These are phyloP conservation scores for Oscheius sp. DNA, from an alignment of 1,140 invertebrate genomes.

Conservation along the genomic window DNA sequence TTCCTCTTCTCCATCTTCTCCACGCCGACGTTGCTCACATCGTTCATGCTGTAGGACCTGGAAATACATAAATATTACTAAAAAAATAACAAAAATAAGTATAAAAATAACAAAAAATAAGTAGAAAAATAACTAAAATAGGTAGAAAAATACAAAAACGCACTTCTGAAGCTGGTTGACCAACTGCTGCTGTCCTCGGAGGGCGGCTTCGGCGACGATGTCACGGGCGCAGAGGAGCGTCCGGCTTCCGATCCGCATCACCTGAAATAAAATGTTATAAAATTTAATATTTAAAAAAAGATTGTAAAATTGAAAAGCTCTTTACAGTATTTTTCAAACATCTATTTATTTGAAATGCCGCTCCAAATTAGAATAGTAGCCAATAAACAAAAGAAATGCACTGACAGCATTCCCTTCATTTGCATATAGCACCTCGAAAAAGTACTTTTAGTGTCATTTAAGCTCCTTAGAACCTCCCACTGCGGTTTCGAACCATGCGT, in stretches of 20 bases:
- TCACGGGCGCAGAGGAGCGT: conserved; percentile 38
- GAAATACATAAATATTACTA: neutral
- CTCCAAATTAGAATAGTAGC: no score
- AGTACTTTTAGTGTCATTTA: no score
- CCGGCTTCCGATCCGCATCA: conserved; percentile 37
- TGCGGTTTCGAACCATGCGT: no score
- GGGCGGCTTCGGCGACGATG: conserved; percentile 40
- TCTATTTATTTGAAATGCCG: no score
- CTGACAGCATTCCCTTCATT: no score
- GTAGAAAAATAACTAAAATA: no score
- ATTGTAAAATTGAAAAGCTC: neutral
- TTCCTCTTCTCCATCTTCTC: neutral
- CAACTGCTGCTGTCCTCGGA: conserved; percentile 40
- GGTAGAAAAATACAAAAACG: no score
- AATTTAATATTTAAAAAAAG: neutral
- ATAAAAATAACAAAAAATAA: no score
- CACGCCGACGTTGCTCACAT: conserved; percentile 25
- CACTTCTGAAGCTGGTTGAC: conserved; percentile 41
- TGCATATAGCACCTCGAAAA: no score
- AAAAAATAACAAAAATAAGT: no score
- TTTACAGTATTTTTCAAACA: neutral
- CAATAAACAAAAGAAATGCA: no score
- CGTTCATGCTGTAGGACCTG: conserved; percentile 41
- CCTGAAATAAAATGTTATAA: neutral
- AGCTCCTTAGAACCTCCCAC: no score